These are phyloP conservation scores for Microchirus variegatus DNA, from an alignment of 2,797 vertebrate species.

Conservation along the genomic window DNA sequence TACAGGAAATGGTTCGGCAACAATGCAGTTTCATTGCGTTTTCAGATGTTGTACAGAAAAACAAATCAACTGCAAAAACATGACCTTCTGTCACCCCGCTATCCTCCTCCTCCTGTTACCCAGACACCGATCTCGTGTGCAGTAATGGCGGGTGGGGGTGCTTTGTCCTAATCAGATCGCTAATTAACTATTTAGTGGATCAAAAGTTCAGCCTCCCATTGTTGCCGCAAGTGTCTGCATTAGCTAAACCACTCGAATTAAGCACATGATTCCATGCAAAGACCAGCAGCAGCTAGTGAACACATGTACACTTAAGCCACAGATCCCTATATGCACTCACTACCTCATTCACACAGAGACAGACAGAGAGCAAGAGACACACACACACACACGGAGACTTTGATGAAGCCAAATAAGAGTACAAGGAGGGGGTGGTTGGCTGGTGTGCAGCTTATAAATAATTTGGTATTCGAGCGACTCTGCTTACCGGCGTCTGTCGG, in stretches of 20 bases:
- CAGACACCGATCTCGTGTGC: slow-evolving; percentile 89
- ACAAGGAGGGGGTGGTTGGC: slow-evolving; percentile 79
- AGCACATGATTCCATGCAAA: slow-evolving; percentile 39
- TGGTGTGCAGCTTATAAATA: slow-evolving; percentile 89
- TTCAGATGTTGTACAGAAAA: neutral
- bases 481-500: slow-evolving; percentile 85
- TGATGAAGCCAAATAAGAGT: slow-evolving; percentile 89
- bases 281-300: slow-evolving; percentile 13
- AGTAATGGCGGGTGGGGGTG: slow-evolving; percentile 56
- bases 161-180: slow-evolving; percentile 91
- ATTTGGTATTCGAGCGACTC: slow-evolving; percentile 89
- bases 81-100: slow-evolving; percentile 27
- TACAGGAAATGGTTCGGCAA: neutral
- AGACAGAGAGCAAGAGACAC: neutral
- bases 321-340: slow-evolving; percentile 21
- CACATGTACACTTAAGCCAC: slow-evolving; percentile 19
- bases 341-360: slow-evolving; percentile 27
- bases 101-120: slow-evolving; percentile 70
- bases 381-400: slow-evolving; percentile 46
- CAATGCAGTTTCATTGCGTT: neutral
- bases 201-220: slow-evolving; percentile 91
- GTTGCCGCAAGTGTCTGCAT: slow-evolving; percentile 80
- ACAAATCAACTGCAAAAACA: slow-evolving; percentile 24
- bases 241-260: slow-evolving; percentile 41
- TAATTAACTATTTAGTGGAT: slow-evolving; percentile 97